Percentiles rank a stretch among this genome's conserved stretches.
These are phyloP conservation scores for Procapra przewalskii DNA, from an alignment of 2,113 vertebrate species.

Conservation along the genomic window DNA sequence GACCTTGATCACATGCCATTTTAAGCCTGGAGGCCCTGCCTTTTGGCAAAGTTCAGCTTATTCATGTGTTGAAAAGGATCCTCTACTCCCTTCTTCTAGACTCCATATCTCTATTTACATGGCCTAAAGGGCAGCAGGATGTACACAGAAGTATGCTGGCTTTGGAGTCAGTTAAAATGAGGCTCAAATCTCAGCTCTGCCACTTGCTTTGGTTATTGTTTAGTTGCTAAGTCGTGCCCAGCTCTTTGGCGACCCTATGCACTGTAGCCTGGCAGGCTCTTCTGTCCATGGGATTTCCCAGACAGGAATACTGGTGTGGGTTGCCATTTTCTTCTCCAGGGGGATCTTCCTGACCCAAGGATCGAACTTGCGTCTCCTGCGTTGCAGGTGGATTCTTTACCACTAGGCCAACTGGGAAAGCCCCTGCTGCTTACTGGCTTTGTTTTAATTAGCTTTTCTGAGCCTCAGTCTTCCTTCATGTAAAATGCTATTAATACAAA, in stretches of 20 bases:
- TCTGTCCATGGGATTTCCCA: neutral
- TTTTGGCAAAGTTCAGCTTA: neutral
- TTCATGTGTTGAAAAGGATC: neutral
- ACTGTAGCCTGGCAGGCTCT: neutral
- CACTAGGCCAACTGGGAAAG: neutral
- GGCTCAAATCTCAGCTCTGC: neutral
- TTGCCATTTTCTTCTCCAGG: neutral
- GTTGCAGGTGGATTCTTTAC: neutral
- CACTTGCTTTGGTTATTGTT: neutral
- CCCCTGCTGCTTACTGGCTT: neutral
- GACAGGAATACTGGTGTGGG: fast-evolving
- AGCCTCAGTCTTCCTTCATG: neutral
- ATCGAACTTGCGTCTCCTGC: neutral
- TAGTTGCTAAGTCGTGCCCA: neutral
- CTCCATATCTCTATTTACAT: neutral
- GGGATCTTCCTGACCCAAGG: neutral
- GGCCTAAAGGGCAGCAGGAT: neutral
- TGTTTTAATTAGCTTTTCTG: neutral
- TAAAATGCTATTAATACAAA: neutral
- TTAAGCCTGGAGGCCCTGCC: neutral
- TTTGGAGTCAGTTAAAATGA: neutral
- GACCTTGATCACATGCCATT: neutral
- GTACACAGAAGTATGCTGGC: neutral
- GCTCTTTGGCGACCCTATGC: neutral
- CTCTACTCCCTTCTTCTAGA: neutral